Evolutionary conservation across 2,797 vertebrate genomes (phyloP), one percentile per base, ranked within the genome.

Genomic region (Lophotriccus pileatus): DNA sequence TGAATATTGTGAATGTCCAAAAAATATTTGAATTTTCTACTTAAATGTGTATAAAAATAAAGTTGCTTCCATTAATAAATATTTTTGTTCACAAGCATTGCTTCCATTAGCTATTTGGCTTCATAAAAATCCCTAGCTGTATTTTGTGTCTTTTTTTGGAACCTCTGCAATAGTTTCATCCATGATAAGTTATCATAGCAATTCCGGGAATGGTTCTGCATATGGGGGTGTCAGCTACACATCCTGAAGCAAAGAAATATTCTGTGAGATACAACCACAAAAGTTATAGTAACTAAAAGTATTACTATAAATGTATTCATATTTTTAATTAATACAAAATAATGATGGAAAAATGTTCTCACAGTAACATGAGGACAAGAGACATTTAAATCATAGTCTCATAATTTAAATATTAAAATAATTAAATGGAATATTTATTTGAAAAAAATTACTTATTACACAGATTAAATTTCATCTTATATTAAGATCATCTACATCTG

Each of bases 261-360:
- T 95, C 62, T 89, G 36, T 80, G 79, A 76, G 47, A 78, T 30
- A 84, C 23, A 95, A 83, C 59, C 41, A 94, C 53, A 47, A 77
- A 90, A 93, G 59, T 75, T 93, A 85, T 67, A 55, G 66, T 63
- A 93, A 95, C 49, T 94, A 58, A 27, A 97, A 96, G 59, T 67
- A 92, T 43, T 55, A 91, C 28, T 49, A 50, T 58, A 84, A 87
- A 90, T 36, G 24, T 34, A 80, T 83, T 72, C 43, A 83, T 43
- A 92, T 69, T 90, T 95, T 94, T 59, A 50, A 91, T 83, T 50
- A 92, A 90, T 39, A 69, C 21, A 96, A 96, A 56, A 52, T 66
- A 91, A 90, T 9, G 22, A 63, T 7, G 50, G 68, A 87, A 94
- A 87, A 72, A 52, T 63, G 46, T 41, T 82, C 24, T 84, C 37